Base-by-base conservation (phyloP, 2,888 invertebrate species). In the Rambutsinella grinnellia region DNA sequence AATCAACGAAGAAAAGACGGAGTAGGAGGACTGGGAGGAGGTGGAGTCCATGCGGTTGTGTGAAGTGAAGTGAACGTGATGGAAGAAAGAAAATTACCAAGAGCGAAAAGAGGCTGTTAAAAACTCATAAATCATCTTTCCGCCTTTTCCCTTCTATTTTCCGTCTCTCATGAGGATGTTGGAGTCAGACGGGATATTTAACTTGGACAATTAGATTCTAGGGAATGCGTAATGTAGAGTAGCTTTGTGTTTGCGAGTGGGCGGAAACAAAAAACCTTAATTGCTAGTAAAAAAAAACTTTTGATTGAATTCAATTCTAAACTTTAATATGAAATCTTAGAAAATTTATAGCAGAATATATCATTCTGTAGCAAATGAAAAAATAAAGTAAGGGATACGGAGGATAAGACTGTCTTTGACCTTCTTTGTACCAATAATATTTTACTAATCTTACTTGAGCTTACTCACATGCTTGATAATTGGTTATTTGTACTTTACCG, bases 111-210 rank as follows among this genome's bases (percentile, higher is more conserved):
- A 61, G 75, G 68, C 62, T 67, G 61, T 74, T 67, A 67, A 67
- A 74, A 74, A 60, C 66, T 61, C 67, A 67, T 67, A 67, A 74
- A 74, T 74, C 67, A 74, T 66, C 54, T 67, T 67, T 28, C 21
- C 56, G 54, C 53, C 53, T 28, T 58, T 68, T 26, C 49, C 46
- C 17, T 26, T 19, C 26, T 57, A 23, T 28, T 60, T 15, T 17
- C 21, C 21, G 2, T 51, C 44, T 60, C 60, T 23, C 13, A 36
- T 8, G 36, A 36, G 36, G 13, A 13, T 8, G 36, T 36, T 8
- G 6, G 13, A 36, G 36, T 5, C 36, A 36, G 36, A 36, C 36
- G 13, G 36, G 36, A 36, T 36, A 36, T 36, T 36, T 36, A 36
- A 13, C 36, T 36, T 5, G 6, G 13, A 13, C 36, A 36, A 36